Evolutionary conservation across 1,140 invertebrate species (phyloP).

Genomic region (Antheraea pernyi): DNA sequence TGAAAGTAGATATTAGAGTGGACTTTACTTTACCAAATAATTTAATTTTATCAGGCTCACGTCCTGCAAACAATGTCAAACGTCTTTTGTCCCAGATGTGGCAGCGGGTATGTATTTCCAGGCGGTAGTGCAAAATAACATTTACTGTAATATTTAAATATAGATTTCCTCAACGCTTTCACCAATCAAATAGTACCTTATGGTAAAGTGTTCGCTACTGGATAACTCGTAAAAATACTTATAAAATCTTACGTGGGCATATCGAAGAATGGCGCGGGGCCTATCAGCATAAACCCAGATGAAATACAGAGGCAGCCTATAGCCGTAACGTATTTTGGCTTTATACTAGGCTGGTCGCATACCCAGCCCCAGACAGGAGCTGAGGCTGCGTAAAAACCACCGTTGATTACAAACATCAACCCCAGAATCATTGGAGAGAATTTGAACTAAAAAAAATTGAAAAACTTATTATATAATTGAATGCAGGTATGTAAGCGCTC

Average conservation of each 20-base stretch:
- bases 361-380: conserved; percentile 91
- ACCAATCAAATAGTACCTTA: too few species aligned
- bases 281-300: conserved; percentile 85
- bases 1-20: too few species aligned
- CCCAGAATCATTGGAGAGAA: conserved; percentile 88
- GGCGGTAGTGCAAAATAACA: too few species aligned
- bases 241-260: conserved; percentile 78
- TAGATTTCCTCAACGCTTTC: too few species aligned
- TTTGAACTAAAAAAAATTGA: conserved; percentile 80
- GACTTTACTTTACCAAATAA: too few species aligned
- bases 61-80: too few species aligned
- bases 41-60: too few species aligned
- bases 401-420: conserved; percentile 93
- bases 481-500: too few species aligned
- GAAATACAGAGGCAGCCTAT: conserved; percentile 84
- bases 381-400: conserved; percentile 90
- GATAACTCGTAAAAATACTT: conserved; percentile 14
- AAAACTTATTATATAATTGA: neutral
- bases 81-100: too few species aligned
- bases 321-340: conserved; percentile 85
- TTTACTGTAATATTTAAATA: too few species aligned
- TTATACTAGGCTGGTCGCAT: conserved; percentile 83
- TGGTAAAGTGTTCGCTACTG: too few species aligned
- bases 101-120: too few species aligned
- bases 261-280: conserved; percentile 87